Evolutionary conservation across 2,888 invertebrate species (phyloP), one percentile per base, ranked within the genome.

Genomic region (Troilus luridus): DNA sequence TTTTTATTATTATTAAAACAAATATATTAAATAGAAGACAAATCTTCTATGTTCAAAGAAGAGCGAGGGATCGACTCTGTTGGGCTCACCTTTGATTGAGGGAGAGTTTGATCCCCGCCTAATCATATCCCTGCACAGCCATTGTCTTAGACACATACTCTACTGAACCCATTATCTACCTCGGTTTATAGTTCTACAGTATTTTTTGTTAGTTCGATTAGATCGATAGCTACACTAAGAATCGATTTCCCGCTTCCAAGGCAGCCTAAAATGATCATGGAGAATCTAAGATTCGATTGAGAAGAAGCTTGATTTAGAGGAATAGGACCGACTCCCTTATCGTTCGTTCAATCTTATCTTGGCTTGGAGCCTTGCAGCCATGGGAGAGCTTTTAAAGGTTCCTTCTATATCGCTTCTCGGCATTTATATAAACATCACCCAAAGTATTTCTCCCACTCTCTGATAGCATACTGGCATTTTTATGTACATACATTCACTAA

Each of bases 291-390:
- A 85, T 56, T 85, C 85, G 85, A 85, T 85, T 58, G 9, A 54
- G 54, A 58, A 14, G 11, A n/a, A 58, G 10, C 85, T 85, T 85
- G 85, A 85, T 85, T 85, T 85, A 85, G 85, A 11, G 85, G 85
- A 85, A 85, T 56, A 85, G 85, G n/a, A 58, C 85, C n/a, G n/a
- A 58, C 85, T 85, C 54, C 56, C 11, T 56, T 56, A 85, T 85
- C 85, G 21, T 27, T 56, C 85, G 56, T n/a, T 85, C 85, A 56
- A 85, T 85, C 85, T 85, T 85, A 85, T 85, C 85, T 56, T n/a
- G 85, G 85, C 85, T 85, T 56, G n/a, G 85, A 85, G 56, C 85
- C 85, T 58, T 85, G n/a, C 56, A 85, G 56, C 56, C 56, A 56
- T 85, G 54, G n/a, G 56, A 56, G 85, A 41, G 10, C 85, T 58